Evolutionary conservation across 2,888 invertebrate genomes (phyloP).

Genomic region (Alsophila aescularia): DNA sequence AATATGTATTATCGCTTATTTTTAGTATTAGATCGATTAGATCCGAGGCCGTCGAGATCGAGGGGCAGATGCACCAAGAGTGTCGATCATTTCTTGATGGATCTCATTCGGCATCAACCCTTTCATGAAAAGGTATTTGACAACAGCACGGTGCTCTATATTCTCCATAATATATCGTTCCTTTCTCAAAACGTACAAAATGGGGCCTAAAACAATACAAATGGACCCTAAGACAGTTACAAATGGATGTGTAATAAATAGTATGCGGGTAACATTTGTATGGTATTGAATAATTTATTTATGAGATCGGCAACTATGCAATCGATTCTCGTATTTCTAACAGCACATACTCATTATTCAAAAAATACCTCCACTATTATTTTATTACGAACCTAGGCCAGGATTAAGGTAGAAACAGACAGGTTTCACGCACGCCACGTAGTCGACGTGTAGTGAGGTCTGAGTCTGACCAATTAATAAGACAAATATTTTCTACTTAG

Average conservation of each 20-base stretch:
- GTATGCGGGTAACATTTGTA: slow-evolving; percentile 14
- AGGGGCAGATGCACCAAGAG: too few relatives aligned
- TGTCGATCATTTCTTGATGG: too few relatives aligned
- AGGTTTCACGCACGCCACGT: too few relatives aligned
- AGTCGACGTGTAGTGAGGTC: too few relatives aligned
- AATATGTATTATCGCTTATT: too few relatives aligned
- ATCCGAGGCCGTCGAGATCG: too few relatives aligned
- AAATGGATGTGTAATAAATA: slow-evolving; percentile 11
- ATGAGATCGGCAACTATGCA: slow-evolving; percentile 17
- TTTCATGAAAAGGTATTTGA: not conserved
- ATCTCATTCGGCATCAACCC: too few relatives aligned
- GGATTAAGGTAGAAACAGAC: too few relatives aligned
- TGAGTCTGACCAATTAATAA: too few relatives aligned
- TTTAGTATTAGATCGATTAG: too few relatives aligned
- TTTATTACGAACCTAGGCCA: not conserved
- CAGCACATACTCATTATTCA: slow-evolving; percentile 7
- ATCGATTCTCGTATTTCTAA: slow-evolving; percentile 18
- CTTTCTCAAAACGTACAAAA: not conserved
- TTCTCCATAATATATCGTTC: not conserved
- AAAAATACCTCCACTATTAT: not conserved
- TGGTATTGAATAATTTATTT: slow-evolving; percentile 13
- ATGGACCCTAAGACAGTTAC: slow-evolving; percentile 5
- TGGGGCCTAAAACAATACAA: slow-evolving; percentile 3
- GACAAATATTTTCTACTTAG: too few relatives aligned
- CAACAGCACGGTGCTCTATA: not conserved